Evolutionary conservation across 2,888 invertebrate genomes (phyloP).

Genomic region (Catocala sponsa): DNA sequence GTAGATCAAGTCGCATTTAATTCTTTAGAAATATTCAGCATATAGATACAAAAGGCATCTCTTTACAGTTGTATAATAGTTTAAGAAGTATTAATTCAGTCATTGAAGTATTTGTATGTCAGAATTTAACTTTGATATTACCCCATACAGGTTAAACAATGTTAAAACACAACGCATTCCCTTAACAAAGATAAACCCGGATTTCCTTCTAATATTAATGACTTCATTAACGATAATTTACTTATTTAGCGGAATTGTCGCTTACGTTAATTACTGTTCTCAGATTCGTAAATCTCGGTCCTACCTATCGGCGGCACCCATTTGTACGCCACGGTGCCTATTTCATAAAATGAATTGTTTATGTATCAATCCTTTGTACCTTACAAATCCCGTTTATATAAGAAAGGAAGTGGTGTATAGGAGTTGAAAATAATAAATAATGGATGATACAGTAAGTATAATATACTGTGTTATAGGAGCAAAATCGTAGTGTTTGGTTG

Average conservation of each 20-base stretch:
- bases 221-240: conserved; percentile 48
- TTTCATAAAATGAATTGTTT: conserved; percentile 38
- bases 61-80: too few relatives aligned
- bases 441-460: too few relatives aligned
- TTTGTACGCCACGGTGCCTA: conserved; percentile 36
- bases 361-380: conserved; percentile 10
- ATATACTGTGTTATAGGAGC: too few relatives aligned
- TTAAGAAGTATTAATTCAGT: too few relatives aligned
- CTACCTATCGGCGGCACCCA: conserved; percentile 29
- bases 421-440: background rate
- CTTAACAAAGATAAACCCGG: conserved; percentile 32
- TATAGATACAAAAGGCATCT: too few relatives aligned
- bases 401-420: background rate
- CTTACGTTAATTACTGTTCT: conserved; percentile 40
- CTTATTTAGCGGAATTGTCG: conserved; percentile 44
- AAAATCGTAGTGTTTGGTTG: too few relatives aligned
- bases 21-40: too few relatives aligned
- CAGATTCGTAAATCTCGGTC: conserved; percentile 34
- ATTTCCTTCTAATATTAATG: conserved; percentile 43
- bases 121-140: too few relatives aligned
- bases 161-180: conserved; percentile 12
- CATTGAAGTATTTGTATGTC: too few relatives aligned
- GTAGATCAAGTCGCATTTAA: too few relatives aligned
- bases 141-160: conserved; percentile 1
- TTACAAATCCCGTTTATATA: background rate